Evolutionary conservation across 2,113 vertebrate species (phyloP).

Genomic region (Mobula hypostoma): DNA sequence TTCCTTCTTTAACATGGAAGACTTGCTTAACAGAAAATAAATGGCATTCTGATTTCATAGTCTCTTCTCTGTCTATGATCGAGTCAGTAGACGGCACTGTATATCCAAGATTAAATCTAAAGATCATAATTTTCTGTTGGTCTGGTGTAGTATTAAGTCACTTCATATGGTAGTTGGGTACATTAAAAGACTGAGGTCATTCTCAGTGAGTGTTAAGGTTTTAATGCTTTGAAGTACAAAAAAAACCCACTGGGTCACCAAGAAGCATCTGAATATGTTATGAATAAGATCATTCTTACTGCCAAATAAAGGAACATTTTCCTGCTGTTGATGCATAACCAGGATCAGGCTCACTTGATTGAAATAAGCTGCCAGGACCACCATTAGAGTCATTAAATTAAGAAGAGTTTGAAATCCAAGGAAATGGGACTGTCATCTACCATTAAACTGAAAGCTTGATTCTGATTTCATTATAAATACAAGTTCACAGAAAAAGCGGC

Average conservation of each 20-base stretch:
- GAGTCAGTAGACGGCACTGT: neutral
- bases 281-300: neutral
- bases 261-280: neutral
- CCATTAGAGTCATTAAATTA: neutral
- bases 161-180: neutral
- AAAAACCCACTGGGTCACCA: neutral
- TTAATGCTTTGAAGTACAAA: neutral
- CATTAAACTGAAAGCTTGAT: neutral
- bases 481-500: neutral
- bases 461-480: neutral
- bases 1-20: neutral
- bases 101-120: neutral
- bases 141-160: neutral
- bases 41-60: neutral
- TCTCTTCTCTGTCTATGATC: neutral
- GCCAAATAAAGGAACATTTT: neutral
- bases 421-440: constrained; percentile 3
- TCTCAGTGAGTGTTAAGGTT: neutral
- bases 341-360: neutral
- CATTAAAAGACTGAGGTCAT: neutral
- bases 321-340: neutral
- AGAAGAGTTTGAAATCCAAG: neutral
- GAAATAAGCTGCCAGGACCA: no score
- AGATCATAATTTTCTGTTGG: neutral
- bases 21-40: neutral